These are phyloP conservation scores for Campoletis raptor DNA, from an alignment of 2,888 invertebrate genomes.

Conservation along the genomic window DNA sequence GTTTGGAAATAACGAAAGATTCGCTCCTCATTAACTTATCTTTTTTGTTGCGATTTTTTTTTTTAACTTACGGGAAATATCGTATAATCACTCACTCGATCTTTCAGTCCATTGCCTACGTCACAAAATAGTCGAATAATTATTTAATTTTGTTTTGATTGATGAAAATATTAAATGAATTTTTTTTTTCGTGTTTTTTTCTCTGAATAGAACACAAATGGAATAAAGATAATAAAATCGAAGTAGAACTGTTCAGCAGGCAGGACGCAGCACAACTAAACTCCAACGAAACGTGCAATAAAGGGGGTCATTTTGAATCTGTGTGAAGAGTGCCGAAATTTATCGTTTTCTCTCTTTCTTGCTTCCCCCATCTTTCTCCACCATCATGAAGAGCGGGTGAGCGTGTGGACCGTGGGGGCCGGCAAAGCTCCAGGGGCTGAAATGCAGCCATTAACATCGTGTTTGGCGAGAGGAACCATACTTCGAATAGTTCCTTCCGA, in stretches of 20 bases:
- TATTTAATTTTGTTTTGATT: background rate
- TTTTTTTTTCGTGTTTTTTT: background rate
- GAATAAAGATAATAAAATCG: constrained; percentile 36
- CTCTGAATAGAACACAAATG: background rate
- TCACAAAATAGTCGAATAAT: constrained; percentile 29
- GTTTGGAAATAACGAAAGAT: background rate
- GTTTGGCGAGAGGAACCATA: constrained; percentile 72
- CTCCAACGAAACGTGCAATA: constrained; percentile 83
- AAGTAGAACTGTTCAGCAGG: constrained; percentile 76
- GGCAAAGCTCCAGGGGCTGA: constrained; percentile 73
- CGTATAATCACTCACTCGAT: constrained; percentile 1
- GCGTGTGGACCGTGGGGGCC: constrained; percentile 69
- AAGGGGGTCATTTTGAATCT: constrained; percentile 86
- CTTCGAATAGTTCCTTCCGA: constrained; percentile 49
- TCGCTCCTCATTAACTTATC: background rate
- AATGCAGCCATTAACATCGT: constrained; percentile 77
- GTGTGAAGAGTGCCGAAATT: constrained; percentile 86
- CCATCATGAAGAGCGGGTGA: constrained; percentile 56
- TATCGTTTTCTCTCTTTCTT: constrained; percentile 82
- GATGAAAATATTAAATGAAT: background rate
- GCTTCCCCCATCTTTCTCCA: constrained; percentile 49
- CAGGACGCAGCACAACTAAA: constrained; percentile 79
- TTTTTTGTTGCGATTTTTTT: background rate
- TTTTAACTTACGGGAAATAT: background rate
- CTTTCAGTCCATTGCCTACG: background rate